phyloP scores from a whole-genome alignment of 2,113 vertebrate species.

The Lipophrys pholis region DNA sequence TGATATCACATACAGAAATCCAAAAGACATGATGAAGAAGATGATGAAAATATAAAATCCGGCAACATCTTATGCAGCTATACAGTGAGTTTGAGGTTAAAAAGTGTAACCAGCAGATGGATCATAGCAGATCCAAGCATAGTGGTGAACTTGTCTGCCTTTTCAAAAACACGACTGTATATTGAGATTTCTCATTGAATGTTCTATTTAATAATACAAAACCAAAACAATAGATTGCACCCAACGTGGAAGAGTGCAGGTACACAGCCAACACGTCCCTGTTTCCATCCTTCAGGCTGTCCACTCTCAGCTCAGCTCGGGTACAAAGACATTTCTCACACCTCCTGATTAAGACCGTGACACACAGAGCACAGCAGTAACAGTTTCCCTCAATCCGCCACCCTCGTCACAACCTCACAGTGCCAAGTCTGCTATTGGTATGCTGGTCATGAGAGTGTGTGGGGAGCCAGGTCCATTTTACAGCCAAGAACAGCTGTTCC shows the following conservation, averaged over 20 bases:
- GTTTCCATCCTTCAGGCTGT: constrained; percentile 10
- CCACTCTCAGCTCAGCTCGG: constrained; percentile 9
- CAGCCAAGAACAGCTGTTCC: constrained; percentile 26
- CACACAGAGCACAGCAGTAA: constrained; percentile 10
- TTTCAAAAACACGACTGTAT: too few species aligned
- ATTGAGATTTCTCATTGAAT: too few species aligned
- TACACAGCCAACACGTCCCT: constrained; percentile 1
- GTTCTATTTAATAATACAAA: too few species aligned
- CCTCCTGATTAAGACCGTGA: constrained; percentile 38
- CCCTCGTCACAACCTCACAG: constrained; percentile 42
- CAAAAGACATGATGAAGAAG: constrained; percentile 9
- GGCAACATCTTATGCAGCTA: too few species aligned
- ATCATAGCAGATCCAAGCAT: too few species aligned
- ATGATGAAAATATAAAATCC: constrained; percentile 22
- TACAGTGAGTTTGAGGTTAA: too few species aligned
- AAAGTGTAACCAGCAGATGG: too few species aligned
- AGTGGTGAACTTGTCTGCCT: not conserved
- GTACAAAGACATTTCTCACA: constrained; percentile 14
- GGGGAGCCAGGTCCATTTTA: constrained; percentile 43
- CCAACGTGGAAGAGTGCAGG: too few species aligned
- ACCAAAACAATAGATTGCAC: too few species aligned
- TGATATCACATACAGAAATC: not conserved
- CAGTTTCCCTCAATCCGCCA: constrained; percentile 20
- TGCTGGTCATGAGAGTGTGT: constrained; percentile 28
- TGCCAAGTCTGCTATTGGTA: constrained; percentile 48